These are phyloP conservation scores for Ashinkailepas kermadecensis DNA, from an alignment of 2,888 invertebrate species.

Conservation along the genomic window DNA sequence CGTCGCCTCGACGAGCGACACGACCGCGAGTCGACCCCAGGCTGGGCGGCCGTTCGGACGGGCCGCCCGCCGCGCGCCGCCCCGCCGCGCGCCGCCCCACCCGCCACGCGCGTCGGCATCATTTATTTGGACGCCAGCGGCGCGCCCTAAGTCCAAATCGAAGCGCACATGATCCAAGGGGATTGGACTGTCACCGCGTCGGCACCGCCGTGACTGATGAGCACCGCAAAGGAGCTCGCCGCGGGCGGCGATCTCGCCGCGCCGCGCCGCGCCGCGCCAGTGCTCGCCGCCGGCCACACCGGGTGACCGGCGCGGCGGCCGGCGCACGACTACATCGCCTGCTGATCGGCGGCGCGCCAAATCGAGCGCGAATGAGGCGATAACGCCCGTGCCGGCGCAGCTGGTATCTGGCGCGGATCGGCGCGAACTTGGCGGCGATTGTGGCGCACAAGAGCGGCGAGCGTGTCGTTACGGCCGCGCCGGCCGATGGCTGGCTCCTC, in stretches of 20 bases:
- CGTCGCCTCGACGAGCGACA: not conserved
- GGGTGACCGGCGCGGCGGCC: not conserved
- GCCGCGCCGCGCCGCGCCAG: too few species aligned
- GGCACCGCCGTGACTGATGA: not conserved
- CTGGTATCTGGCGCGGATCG: not conserved
- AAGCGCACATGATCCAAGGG: constrained; percentile 13
- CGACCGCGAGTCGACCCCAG: not conserved
- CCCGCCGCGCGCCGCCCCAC: not conserved
- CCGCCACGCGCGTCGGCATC: not conserved
- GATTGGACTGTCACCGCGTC: constrained; percentile 9
- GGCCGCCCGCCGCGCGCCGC: not conserved
- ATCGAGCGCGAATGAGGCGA: not conserved
- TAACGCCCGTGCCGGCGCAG: not conserved
- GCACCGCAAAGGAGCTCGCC: not conserved
- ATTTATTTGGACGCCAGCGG: constrained; percentile 5
- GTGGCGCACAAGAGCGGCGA: too few species aligned
- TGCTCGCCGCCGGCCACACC: too few species aligned
- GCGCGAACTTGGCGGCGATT: too few species aligned
- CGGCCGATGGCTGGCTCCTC: too few species aligned
- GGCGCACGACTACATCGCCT: not conserved
- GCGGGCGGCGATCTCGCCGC: not conserved
- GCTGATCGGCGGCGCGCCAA: not conserved
- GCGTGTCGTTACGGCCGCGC: too few species aligned
- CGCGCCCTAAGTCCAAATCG: not conserved
- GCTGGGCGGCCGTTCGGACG: too few species aligned